A percentile compares a stretch with the other conserved stretches of the same genome.
phyloP scores from a whole-genome alignment of 2,888 invertebrate genomes.

The Tinea trinotella region DNA sequence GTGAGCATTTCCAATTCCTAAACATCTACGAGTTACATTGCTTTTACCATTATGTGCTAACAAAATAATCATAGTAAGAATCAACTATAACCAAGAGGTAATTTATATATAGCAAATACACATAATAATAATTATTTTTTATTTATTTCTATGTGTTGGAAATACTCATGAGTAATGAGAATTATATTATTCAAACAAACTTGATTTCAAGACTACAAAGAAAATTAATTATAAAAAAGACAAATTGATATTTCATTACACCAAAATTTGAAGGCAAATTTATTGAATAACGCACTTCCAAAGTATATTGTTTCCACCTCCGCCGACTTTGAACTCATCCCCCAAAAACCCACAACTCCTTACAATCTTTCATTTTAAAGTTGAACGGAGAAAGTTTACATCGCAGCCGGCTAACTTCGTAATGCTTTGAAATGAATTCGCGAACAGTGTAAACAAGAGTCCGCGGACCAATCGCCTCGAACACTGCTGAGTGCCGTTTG shows the following conservation, averaged over 20 bases:
- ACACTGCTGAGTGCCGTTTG: not conserved
- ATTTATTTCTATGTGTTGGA: too few relatives aligned
- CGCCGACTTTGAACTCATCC: conserved; percentile 20
- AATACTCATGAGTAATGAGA: not conserved
- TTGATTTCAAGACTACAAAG: not conserved
- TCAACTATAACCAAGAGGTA: too few relatives aligned
- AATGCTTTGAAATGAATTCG: conserved; percentile 28
- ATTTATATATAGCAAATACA: too few relatives aligned
- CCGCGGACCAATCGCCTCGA: conserved; percentile 20
- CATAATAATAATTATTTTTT: too few relatives aligned
- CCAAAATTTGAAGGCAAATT: conserved; percentile 16
- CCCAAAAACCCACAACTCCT: conserved; percentile 18
- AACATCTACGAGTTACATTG: not conserved
- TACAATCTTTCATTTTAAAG: conserved; percentile 54
- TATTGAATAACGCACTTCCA: conserved; percentile 16
- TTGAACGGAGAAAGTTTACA: conserved; percentile 36
- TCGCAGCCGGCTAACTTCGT: conserved; percentile 26
- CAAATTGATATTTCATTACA: conserved; percentile 17
- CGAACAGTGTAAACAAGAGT: conserved; percentile 28
- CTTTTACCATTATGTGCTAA: too few relatives aligned
- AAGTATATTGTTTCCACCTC: conserved; percentile 17
- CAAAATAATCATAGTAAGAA: too few relatives aligned
- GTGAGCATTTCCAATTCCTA: not conserved
- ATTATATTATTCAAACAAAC: conserved; percentile 1
- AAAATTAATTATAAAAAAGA: conserved; percentile 15